Conservation (phyloP, 2,888 invertebrate genomes). For the Ischnus inquisitorius region DNA sequence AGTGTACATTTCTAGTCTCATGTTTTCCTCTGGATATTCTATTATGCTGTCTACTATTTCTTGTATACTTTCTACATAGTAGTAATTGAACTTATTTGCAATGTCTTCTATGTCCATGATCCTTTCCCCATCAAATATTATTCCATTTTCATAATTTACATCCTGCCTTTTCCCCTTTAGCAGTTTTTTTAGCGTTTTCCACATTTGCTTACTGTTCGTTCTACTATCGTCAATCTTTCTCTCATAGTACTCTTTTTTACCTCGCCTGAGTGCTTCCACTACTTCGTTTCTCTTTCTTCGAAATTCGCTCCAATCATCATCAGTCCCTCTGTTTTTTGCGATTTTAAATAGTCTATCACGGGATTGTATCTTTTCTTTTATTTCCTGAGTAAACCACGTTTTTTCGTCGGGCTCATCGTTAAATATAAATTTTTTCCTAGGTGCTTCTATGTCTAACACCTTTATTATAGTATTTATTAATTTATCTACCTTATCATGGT, state of each 20-base stretch:
- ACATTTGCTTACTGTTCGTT: conserved; percentile 6
- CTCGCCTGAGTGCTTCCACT: background rate
- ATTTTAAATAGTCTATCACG: conserved; percentile 3
- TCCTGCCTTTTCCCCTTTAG: background rate
- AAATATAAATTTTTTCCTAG: background rate
- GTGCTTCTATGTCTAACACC: conserved; percentile 8
- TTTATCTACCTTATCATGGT: background rate
- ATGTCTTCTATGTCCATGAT: background rate
- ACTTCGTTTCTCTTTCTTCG: conserved; percentile 7
- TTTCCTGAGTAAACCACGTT: conserved; percentile 15
- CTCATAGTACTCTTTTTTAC: background rate
- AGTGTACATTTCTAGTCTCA: too few species aligned
- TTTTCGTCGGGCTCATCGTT: background rate
- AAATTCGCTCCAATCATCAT: background rate
- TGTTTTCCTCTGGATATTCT: too few species aligned
- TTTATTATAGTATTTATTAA: conserved; percentile 17
- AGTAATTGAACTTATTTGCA: background rate
- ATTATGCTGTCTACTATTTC: too few species aligned
- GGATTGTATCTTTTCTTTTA: conserved; percentile 2
- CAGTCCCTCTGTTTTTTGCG: background rate
- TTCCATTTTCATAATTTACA: background rate
- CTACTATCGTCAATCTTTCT: background rate
- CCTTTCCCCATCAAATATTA: background rate
- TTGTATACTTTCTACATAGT: too few species aligned
- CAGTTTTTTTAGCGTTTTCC: conserved; percentile 7